A percentile compares a stretch with the other conserved stretches of the same genome.
Conservation (phyloP, 2,113 vertebrate genomes). For the Corydoras sp. region DNA sequence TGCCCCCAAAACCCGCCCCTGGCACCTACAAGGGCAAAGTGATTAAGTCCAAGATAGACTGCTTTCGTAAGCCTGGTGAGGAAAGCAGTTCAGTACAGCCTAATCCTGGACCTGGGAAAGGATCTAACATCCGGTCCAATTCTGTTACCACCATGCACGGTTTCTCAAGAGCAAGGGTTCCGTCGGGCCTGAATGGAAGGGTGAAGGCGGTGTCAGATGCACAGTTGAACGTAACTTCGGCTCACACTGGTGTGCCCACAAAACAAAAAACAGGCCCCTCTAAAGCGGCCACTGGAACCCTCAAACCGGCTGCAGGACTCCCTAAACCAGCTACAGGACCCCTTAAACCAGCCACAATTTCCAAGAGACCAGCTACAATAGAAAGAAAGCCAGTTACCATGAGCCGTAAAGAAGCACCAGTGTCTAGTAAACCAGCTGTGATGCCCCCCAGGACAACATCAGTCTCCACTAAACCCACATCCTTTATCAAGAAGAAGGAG, state of each 20-base stretch:
- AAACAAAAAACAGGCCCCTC: constrained; percentile 15
- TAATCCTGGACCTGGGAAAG: constrained; percentile 24
- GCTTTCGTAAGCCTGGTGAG: constrained; percentile 71
- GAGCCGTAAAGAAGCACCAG: not conserved
- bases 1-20: constrained; percentile 57
- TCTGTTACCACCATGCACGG: constrained; percentile 13
- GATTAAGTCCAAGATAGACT: constrained; percentile 83
- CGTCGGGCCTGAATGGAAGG: constrained; percentile 11
- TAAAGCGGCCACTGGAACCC: not conserved
- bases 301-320: not conserved
- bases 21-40: constrained; percentile 82
- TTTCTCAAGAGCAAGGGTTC: constrained; percentile 21
- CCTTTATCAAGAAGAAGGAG: constrained; percentile 40
- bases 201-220: constrained; percentile 41
- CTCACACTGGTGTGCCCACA: constrained; percentile 10
- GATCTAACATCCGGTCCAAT: constrained; percentile 30
- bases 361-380: not conserved
- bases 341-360: not conserved
- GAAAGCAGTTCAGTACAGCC: constrained; percentile 41
- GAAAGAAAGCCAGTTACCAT: not conserved
- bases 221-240: constrained; percentile 6
- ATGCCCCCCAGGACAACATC: constrained; percentile 6
- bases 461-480: constrained; percentile 35
- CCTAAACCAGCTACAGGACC: not conserved
- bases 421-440: not conserved